These are phyloP conservation scores for Aspiorhynchus laticeps DNA, from an alignment of 2,113 vertebrate genomes.

Conservation along the genomic window DNA sequence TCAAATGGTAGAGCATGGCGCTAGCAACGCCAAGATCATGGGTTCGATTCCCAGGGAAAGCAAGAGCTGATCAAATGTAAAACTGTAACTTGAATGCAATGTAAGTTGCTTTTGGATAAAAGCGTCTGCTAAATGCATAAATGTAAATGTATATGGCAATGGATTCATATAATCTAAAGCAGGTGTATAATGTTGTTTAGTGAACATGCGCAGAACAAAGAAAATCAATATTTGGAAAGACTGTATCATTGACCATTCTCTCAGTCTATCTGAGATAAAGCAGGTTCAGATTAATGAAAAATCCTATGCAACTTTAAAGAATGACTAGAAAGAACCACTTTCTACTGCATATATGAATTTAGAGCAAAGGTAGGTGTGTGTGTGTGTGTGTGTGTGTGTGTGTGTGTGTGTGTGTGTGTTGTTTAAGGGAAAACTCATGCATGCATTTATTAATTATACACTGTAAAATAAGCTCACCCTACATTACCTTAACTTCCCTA, in stretches of 20 bases:
- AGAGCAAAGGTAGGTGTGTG: background rate
- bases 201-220: slow-evolving; percentile 42
- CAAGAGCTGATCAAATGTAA: too few species aligned
- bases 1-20: too few species aligned
- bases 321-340: background rate
- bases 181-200: background rate
- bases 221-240: slow-evolving; percentile 64
- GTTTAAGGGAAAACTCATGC: background rate
- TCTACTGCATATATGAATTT: background rate
- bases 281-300: background rate
- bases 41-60: too few species aligned
- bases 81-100: too few species aligned
- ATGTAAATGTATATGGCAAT: background rate
- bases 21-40: too few species aligned
- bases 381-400: too few species aligned
- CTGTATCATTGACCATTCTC: background rate
- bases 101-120: too few species aligned
- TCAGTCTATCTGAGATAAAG: background rate
- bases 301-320: background rate
- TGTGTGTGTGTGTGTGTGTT: slow-evolving; percentile 21
- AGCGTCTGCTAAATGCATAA: too few species aligned
- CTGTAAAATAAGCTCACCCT: background rate
- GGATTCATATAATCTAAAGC: background rate
- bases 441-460: background rate
- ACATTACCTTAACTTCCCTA: background rate